phyloP scores from a whole-genome alignment of 1,140 invertebrate genomes.

The Tetraneura akinire region DNA sequence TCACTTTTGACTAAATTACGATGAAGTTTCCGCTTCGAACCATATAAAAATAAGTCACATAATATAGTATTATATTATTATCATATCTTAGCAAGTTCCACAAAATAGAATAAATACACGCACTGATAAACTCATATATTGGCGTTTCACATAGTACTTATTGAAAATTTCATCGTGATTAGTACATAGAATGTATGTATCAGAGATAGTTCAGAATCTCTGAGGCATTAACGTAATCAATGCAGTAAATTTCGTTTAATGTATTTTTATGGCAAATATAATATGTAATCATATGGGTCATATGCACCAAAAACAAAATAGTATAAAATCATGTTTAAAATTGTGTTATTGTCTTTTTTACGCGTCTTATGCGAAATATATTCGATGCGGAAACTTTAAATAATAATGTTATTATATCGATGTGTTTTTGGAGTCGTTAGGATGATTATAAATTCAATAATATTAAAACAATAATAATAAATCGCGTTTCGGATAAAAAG shows the following conservation, averaged over 20 bases:
- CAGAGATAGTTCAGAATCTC: conserved; percentile 5
- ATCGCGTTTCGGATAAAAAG: neutral
- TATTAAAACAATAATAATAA: neutral
- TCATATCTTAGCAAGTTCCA: neutral
- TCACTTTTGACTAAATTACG: neutral
- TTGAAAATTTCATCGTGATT: conserved; percentile 2
- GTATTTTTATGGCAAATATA: conserved; percentile 25
- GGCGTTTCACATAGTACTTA: neutral
- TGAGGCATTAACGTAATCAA: neutral
- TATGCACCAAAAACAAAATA: neutral
- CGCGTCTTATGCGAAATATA: neutral
- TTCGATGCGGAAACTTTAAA: conserved; percentile 34
- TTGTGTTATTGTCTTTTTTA: conserved; percentile 50
- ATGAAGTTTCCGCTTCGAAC: neutral
- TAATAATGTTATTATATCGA: no score
- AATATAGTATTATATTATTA: no score
- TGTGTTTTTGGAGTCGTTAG: conserved; percentile 51
- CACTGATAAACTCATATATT: conserved; percentile 1
- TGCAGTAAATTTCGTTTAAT: neutral
- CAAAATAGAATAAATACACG: conserved; percentile 29
- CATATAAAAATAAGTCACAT: neutral
- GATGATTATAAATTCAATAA: no score
- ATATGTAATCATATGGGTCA: conserved; percentile 21
- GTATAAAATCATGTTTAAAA: neutral
- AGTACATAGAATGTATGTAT: neutral